Percentiles rank a stretch among this genome's conserved stretches.
Conservation (phyloP, 2,113 vertebrate species). For the Psettodes erumei region DNA sequence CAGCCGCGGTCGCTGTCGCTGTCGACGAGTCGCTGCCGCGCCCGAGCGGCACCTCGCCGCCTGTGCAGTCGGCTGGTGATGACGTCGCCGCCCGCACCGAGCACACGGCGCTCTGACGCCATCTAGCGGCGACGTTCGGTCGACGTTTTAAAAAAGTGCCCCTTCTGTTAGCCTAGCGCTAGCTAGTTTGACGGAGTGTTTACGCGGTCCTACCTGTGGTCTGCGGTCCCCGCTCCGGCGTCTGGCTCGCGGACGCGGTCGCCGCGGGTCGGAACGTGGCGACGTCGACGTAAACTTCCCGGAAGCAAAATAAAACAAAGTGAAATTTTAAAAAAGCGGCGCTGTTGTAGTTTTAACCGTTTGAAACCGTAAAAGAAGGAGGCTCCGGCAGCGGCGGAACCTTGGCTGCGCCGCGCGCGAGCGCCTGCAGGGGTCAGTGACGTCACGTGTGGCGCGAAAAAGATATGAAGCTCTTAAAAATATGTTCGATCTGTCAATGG, state of each 20-base stretch:
- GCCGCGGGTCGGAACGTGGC: too few species aligned
- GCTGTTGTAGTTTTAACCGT: neutral
- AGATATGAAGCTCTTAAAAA: neutral
- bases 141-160: neutral
- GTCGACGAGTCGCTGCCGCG: neutral
- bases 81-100: accelerated
- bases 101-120: neutral
- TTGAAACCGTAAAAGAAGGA: neutral
- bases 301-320: neutral
- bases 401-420: neutral
- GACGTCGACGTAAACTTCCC: too few species aligned
- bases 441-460: neutral
- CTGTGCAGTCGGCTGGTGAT: neutral
- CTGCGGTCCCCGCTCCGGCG: too few species aligned
- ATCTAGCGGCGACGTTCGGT: neutral
- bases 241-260: neutral
- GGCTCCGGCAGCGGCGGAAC: accelerated
- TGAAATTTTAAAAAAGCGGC: too few species aligned
- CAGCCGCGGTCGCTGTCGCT: too few species aligned
- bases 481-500: too few species aligned
- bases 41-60: neutral
- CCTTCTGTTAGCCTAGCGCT: neutral
- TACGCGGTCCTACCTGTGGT: neutral
- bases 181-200: neutral
- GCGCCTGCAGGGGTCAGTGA: slow-evolving; percentile 19